Percentiles rank a stretch among this genome's conserved stretches.
phyloP scores from a whole-genome alignment of 1,140 invertebrate genomes.

The Bombus superbus region DNA sequence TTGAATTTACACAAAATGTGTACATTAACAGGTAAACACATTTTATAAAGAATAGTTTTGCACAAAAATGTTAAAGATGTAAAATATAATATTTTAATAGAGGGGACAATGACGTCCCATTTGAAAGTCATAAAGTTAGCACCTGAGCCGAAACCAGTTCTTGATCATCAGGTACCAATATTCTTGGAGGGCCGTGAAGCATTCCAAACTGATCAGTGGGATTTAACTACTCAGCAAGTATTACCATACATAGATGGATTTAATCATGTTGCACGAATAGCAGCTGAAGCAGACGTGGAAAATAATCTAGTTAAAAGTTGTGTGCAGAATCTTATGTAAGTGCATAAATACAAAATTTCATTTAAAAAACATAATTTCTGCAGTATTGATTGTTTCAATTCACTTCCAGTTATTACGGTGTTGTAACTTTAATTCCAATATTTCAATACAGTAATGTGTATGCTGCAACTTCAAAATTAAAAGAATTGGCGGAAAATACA shows the following conservation, averaged over 20 bases:
- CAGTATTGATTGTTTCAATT: neutral
- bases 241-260: constrained; percentile 95
- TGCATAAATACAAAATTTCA: neutral
- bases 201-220: constrained; percentile 90
- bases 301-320: constrained; percentile 97
- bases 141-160: constrained; percentile 91
- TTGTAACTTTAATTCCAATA: constrained; percentile 93
- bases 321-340: constrained; percentile 95
- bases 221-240: constrained; percentile 95
- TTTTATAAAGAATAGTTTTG: neutral
- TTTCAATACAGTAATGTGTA: constrained; percentile 98
- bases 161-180: constrained; percentile 96
- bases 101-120: constrained; percentile 91
- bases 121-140: constrained; percentile 90
- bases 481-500: constrained; percentile 87
- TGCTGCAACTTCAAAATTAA: constrained; percentile 92
- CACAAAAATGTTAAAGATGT: neutral
- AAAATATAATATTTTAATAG: constrained; percentile 75
- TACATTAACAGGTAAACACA: constrained; percentile 87
- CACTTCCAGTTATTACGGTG: constrained; percentile 87
- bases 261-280: constrained; percentile 94
- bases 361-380: neutral
- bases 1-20: constrained; percentile 91
- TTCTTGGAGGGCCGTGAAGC: constrained; percentile 86
- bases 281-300: constrained; percentile 94